A percentile compares a stretch with the other conserved stretches of the same genome.
Conservation (phyloP, 2,113 vertebrate species). For the Siniperca knerii region DNA sequence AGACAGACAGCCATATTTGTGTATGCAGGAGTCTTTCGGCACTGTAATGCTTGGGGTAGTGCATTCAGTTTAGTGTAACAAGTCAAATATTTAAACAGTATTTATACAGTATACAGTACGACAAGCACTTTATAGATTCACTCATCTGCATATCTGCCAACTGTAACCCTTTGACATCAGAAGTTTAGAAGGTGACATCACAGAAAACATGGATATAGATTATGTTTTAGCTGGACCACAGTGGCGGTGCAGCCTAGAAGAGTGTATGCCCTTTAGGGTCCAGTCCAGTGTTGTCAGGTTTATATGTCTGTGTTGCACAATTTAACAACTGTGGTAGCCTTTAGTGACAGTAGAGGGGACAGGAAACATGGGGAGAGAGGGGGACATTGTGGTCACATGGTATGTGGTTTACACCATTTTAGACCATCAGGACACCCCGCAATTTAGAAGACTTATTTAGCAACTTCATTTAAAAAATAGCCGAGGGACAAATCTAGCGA, state of each 20-base stretch:
- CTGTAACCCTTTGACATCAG: background rate
- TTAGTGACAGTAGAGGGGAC: background rate
- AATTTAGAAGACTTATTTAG: background rate
- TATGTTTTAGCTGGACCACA: background rate
- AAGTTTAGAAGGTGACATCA: background rate
- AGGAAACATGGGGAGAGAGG: background rate
- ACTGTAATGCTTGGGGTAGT: background rate
- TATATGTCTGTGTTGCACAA: background rate
- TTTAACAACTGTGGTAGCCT: background rate
- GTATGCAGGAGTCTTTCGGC: background rate
- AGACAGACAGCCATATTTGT: background rate
- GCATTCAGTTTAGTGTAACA: background rate
- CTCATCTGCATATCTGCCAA: background rate
- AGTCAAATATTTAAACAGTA: background rate
- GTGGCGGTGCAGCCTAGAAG: background rate
- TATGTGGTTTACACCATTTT: background rate
- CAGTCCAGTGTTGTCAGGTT: background rate
- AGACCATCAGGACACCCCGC: background rate
- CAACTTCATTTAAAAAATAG: slow-evolving; percentile 10
- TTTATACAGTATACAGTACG: background rate
- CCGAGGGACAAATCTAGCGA: background rate
- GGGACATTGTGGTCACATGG: background rate
- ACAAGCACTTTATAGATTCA: background rate
- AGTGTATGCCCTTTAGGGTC: background rate
- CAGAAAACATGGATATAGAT: background rate